Evolutionary conservation across 2,797 vertebrate species (phyloP).

Genomic region (Melopsittacus undulatus): DNA sequence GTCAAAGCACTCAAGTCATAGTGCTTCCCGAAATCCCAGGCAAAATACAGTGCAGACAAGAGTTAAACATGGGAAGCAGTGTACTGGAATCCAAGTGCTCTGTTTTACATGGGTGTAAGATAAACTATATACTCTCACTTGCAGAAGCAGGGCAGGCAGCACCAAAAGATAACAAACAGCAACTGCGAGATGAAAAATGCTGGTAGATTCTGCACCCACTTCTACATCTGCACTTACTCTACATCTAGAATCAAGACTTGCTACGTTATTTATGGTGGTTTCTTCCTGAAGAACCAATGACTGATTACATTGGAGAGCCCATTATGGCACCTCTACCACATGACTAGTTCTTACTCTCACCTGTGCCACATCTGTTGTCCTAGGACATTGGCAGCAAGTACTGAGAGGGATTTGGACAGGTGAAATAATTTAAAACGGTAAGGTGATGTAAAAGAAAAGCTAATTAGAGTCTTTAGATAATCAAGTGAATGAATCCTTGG

Average conservation of each 20-base stretch:
- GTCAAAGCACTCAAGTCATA: neutral
- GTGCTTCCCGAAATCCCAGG: neutral
- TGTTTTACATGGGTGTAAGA: neutral
- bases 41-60: neutral
- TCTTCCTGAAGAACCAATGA: neutral
- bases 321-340: neutral
- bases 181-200: neutral
- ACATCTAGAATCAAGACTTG: neutral
- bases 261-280: neutral
- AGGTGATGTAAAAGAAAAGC: neutral
- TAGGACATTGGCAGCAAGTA: neutral
- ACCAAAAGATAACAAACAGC: neutral
- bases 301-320: neutral
- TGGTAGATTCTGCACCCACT: neutral
- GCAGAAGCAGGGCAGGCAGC: neutral
- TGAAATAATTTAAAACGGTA: neutral
- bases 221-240: neutral
- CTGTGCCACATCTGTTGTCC: neutral
- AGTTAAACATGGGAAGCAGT: neutral
- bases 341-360: fast-evolving
- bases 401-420: neutral
- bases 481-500: neutral
- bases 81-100: neutral
- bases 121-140: neutral
- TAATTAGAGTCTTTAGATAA: neutral